Percentiles rank a stretch among this genome's conserved stretches.
These are phyloP conservation scores for Nysson spinosus DNA, from an alignment of 2,888 invertebrate species.

Conservation along the genomic window DNA sequence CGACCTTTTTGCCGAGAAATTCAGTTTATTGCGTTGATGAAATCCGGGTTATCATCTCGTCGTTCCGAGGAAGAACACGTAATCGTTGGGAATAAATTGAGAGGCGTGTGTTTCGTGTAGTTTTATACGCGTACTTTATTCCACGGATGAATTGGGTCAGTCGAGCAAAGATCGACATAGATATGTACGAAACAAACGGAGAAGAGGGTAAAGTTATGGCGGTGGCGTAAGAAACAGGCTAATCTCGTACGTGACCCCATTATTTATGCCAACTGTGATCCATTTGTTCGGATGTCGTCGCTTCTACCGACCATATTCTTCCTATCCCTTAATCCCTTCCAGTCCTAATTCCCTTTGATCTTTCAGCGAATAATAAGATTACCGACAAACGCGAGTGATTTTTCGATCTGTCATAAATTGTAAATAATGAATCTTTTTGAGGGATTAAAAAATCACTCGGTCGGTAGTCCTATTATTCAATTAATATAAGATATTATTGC, in stretches of 20 bases:
- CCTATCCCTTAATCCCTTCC: slow-evolving; percentile 20
- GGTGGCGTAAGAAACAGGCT: slow-evolving; percentile 45
- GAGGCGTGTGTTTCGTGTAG: too few species aligned
- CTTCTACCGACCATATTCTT: slow-evolving; percentile 15
- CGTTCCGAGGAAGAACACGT: neutral
- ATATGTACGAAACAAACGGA: slow-evolving; percentile 10
- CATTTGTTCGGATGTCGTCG: slow-evolving; percentile 25
- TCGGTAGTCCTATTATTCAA: too few species aligned
- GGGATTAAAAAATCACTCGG: too few species aligned
- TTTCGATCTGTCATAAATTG: too few species aligned
- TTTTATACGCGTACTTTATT: neutral
- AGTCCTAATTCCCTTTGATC: neutral
- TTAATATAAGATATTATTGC: too few species aligned
- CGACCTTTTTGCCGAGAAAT: too few species aligned
- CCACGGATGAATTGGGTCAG: slow-evolving; percentile 17
- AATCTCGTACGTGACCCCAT: slow-evolving; percentile 52
- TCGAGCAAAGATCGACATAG: slow-evolving; percentile 15
- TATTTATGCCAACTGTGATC: slow-evolving; percentile 37
- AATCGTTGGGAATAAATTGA: slow-evolving; percentile 3
- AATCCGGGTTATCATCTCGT: slow-evolving; percentile 16
- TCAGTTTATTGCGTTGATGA: neutral
- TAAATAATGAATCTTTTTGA: too few species aligned
- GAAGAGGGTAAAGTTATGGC: slow-evolving; percentile 25
- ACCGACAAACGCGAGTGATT: too few species aligned
- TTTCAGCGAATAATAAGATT: too few species aligned